Conservation (phyloP, 2,113 vertebrate species). For the Cathartes aura region DNA sequence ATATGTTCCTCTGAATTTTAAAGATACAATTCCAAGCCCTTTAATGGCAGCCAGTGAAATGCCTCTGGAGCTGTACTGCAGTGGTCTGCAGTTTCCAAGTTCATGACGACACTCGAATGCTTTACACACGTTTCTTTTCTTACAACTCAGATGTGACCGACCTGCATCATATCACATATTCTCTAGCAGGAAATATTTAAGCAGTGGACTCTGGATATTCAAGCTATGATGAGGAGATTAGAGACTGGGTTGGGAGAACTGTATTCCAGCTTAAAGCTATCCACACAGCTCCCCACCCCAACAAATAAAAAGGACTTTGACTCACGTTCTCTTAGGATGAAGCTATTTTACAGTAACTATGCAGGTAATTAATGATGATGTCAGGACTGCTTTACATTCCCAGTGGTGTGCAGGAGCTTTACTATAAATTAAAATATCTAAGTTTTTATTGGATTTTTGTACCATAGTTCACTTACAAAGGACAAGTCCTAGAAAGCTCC, state of each 20-base stretch:
- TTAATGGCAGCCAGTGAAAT: background rate
- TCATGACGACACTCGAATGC: accelerated
- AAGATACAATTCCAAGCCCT: background rate
- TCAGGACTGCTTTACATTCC: background rate
- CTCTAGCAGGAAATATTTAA: background rate
- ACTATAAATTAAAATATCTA: background rate
- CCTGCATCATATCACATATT: background rate
- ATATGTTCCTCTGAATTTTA: background rate
- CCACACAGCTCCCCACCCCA: background rate
- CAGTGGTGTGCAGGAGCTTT: background rate
- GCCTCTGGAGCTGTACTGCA: background rate
- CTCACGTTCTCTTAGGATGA: background rate
- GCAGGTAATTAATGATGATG: background rate
- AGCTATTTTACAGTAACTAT: background rate
- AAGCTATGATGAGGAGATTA: background rate
- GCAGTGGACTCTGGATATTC: background rate
- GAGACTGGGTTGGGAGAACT: background rate
- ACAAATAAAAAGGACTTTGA: background rate
- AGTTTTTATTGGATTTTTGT: background rate
- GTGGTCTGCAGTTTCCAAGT: accelerated
- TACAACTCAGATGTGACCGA: background rate
- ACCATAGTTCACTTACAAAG: background rate
- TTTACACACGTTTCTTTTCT: background rate
- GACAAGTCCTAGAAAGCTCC: background rate
- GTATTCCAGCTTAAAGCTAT: background rate